Percentiles rank a stretch among this genome's conserved stretches.
phyloP scores from a whole-genome alignment of 2,113 vertebrate species.

The Anoura caudifer region DNA sequence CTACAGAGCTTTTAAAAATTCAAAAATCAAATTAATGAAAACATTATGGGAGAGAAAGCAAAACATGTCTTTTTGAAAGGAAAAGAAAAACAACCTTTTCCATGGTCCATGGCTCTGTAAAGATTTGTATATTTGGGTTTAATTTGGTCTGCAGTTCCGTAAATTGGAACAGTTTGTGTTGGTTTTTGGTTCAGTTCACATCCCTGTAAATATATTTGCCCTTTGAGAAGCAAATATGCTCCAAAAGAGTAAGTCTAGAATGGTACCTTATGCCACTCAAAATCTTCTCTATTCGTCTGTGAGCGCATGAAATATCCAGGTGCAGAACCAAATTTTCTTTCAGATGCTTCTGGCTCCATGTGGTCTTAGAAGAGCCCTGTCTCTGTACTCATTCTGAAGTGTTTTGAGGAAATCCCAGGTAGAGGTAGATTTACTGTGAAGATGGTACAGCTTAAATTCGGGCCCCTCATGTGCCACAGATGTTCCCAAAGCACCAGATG shows the following conservation, averaged over 20 bases:
- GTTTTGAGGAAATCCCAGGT: neutral
- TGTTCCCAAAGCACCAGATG: neutral
- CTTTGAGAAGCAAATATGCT: neutral
- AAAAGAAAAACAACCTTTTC: neutral
- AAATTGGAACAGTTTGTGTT: neutral
- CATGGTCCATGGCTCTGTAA: neutral
- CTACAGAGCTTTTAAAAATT: neutral
- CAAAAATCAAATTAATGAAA: conserved; percentile 45
- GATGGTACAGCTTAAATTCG: neutral
- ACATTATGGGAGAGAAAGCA: neutral
- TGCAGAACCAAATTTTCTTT: neutral
- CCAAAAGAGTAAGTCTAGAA: neutral
- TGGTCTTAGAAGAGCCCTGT: neutral
- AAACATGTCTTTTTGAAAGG: neutral
- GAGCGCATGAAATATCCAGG: neutral
- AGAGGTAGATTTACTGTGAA: neutral
- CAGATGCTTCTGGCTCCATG: neutral
- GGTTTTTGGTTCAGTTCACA: neutral
- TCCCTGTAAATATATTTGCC: neutral
- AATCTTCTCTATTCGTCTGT: neutral
- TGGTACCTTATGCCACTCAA: neutral
- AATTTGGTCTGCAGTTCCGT: conserved; percentile 27
- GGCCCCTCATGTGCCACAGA: neutral
- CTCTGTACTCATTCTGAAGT: neutral
- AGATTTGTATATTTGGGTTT: conserved; percentile 5